phyloP scores from a whole-genome alignment of 2,888 invertebrate genomes.

The Ophion ellenae region DNA sequence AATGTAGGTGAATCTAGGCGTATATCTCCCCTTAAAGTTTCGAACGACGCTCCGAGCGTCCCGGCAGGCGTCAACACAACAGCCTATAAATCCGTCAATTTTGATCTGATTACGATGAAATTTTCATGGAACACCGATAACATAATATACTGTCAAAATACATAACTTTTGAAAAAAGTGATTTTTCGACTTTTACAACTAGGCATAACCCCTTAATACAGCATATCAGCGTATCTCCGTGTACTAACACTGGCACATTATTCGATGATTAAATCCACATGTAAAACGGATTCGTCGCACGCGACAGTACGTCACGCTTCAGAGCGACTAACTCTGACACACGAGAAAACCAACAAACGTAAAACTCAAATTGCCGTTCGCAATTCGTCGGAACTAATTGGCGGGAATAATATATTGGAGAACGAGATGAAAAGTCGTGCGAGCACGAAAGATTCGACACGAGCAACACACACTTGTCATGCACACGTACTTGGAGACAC shows the following conservation, averaged over 20 bases:
- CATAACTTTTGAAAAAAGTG: background rate
- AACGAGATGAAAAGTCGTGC: background rate
- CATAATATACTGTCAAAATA: background rate
- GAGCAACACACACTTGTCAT: background rate
- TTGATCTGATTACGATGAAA: too few species aligned
- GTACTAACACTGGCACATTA: background rate
- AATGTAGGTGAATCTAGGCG: too few species aligned
- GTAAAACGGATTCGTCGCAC: constrained; percentile 37
- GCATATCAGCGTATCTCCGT: background rate
- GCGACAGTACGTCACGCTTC: constrained; percentile 53
- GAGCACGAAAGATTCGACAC: background rate
- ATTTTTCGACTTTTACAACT: too few species aligned
- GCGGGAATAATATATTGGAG: background rate
- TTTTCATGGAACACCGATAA: constrained; percentile 1
- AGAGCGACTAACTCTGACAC: constrained; percentile 51
- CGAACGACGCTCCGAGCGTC: too few species aligned
- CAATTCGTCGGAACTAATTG: background rate
- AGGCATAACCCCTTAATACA: background rate
- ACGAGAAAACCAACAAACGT: constrained; percentile 21
- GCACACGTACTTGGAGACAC: background rate
- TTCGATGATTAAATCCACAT: constrained; percentile 16
- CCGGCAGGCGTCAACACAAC: too few species aligned
- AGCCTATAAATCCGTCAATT: too few species aligned
- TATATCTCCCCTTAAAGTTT: too few species aligned
- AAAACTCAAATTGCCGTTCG: background rate